Base-by-base conservation (phyloP, 2,113 vertebrate genomes). In the Sisor rabdophorus region DNA sequence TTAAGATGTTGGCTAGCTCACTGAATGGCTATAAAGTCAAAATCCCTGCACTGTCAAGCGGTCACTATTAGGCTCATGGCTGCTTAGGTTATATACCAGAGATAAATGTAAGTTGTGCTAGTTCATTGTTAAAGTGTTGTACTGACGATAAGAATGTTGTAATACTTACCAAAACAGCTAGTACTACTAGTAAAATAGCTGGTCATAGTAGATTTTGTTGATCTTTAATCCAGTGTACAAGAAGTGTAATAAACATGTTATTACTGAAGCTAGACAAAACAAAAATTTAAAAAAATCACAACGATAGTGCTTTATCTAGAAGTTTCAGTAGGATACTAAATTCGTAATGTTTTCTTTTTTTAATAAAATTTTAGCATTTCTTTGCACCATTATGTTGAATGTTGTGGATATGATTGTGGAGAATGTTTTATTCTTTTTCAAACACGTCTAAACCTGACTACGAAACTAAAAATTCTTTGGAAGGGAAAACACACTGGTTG, bases 401-500 rank as follows among this genome's bases (percentile, higher is more conserved):
- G 11, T 48, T 30, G 12, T 0, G 1, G 12, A 47, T 10, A 7
- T 24, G 1, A 15, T 7, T 13, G 11, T 15, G 20, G 5, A 2
- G 32, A 2, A 65, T 24, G n/a, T 11, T 65, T 0, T 32, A 20
- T 32, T 11, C 11, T 2, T 48, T 67, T 68, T 24, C 3, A 15
- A 61, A 61, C 72, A 63, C 16, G 58, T 74, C 72, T 52, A 53
- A 22, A 74, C 72, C 47, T 32, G 72, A 53, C 28, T 2, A 50
- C 4, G 44, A 53, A 74, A 63, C 47, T 63, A 13, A 26, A 74
- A 74, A 63, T 74, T 63, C 28, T 61, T 32, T 16, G 58, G 52
- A 74, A 61, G 26, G 40, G 8, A 44, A 44, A 44, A 44, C 2
- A 36, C 2, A 36, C 32, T 6, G 32, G 32, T 36, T 44, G 40